phyloP scores from a whole-genome alignment of 2,113 vertebrate species.

The Tragelaphus strepsiceros region DNA sequence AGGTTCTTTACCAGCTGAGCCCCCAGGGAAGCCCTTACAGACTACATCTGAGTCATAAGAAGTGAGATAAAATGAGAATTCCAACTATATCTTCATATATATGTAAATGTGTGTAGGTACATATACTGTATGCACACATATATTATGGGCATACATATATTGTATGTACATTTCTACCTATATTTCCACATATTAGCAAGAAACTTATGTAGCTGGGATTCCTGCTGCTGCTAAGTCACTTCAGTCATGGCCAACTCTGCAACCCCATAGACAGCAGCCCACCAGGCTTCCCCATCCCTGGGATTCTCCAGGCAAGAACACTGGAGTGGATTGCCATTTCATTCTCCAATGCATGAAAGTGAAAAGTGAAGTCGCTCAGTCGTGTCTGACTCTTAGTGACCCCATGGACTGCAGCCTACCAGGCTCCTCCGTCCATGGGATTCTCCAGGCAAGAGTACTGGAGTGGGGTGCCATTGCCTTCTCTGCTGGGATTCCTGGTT shows the following conservation, averaged over 20 bases:
- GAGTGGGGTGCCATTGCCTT: no score
- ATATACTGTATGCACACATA: background rate
- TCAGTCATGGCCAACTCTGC: no score
- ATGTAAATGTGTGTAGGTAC: background rate
- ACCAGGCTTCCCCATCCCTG: no score
- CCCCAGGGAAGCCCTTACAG: background rate
- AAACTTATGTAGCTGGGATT: background rate
- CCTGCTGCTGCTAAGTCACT: background rate
- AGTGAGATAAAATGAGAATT: background rate
- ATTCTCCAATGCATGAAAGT: no score
- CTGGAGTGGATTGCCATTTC: no score
- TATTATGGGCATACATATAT: background rate
- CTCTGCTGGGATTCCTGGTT: background rate
- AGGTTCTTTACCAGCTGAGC: background rate
- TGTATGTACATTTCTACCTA: background rate
- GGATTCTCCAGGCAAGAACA: no score
- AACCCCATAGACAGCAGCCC: no score
- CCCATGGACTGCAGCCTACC: no score
- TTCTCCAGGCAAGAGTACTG: no score
- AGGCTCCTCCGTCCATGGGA: no score
- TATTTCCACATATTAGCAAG: background rate
- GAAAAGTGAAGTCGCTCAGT: no score
- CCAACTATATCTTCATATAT: background rate
- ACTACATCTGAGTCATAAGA: background rate
- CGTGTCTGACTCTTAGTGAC: no score